Base-by-base conservation (phyloP, 2,797 vertebrate genomes). In the Mormyrops attenuatus region DNA sequence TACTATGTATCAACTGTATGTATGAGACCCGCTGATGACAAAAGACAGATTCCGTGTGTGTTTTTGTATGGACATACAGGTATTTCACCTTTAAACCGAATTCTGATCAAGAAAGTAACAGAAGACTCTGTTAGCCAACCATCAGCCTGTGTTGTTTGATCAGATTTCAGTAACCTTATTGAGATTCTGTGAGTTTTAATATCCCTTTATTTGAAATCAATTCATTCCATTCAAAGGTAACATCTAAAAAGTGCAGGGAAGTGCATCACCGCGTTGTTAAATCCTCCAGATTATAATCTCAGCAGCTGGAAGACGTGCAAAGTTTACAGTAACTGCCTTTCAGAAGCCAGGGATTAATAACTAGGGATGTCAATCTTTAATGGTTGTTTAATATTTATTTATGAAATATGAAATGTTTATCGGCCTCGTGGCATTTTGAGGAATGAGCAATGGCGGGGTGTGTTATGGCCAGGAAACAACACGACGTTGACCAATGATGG, bases 371-470 rank as follows among this genome's bases (percentile, higher is more conserved):
- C 1, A 9, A 50, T 85, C 50, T 84, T 85, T 85, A 50, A 85
- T 47, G 80, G 41, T n/a, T n/a, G 80, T 49, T 84, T 84, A 77
- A 38, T 77, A 26, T 85, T 26, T 85, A 85, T 47, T 85, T 85
- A 44, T 50, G 80, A 47, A 22, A 73, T 30, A 49, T 50, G 3
- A 85, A 85, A 85, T 85, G 15, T 85, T 85, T 11, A 11, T 44
- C 8, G 7, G 17, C 80, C 80, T 50, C 5, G 8, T 85, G 6
- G 44, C n/a, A 85, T 85, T 85, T 85, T 85, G 60, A 84, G 80
- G 38, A 44, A 47, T 47, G 6, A 50, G n/a, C 44, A 84, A 84
- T 6, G 1, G 17, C 2, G 5, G 6, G 20, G 5, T 4, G 2
- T n/a, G 0, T 44, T 41, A 84, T 0, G 8, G n/a, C 6, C 20